Percentiles rank a stretch among this genome's conserved stretches.
phyloP scores from a whole-genome alignment of 2,797 vertebrate species.

The Acanthurus lineatus region DNA sequence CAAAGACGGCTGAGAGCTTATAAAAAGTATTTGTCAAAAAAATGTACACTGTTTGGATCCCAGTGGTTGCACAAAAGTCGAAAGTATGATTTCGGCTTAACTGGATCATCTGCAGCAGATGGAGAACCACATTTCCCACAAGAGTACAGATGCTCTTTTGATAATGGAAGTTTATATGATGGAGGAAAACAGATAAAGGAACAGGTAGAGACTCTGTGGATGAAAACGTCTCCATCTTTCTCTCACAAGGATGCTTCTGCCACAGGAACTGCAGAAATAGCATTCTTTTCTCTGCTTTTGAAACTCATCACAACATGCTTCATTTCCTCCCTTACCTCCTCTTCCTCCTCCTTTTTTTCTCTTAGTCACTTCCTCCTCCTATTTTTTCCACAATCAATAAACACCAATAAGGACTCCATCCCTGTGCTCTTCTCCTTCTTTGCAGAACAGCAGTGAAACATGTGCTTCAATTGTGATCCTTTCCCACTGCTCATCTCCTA shows the following conservation, averaged over 20 bases:
- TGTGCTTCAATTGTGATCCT: not conserved
- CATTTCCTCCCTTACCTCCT: conserved; percentile 27
- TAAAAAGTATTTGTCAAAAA: not conserved
- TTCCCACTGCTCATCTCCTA: not conserved
- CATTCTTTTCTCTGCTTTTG: conserved; percentile 11
- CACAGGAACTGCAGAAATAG: conserved; percentile 1
- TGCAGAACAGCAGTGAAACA: not conserved
- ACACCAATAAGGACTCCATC: not conserved
- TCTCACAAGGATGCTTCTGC: conserved; percentile 29
- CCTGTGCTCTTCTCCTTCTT: not conserved
- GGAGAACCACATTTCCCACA: not conserved
- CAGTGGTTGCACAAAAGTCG: not conserved
- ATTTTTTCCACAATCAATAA: conserved; percentile 44
- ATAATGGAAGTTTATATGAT: conserved; percentile 7
- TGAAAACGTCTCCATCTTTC: conserved; percentile 8
- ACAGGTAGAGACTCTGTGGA: not conserved
- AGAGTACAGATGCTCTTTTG: conserved; percentile 4
- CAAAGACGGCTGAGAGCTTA: not conserved
- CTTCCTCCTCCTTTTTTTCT: conserved; percentile 38
- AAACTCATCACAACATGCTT: conserved; percentile 16
- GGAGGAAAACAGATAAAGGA: not conserved
- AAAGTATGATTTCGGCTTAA: not conserved
- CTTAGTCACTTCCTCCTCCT: conserved; percentile 59
- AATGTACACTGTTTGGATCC: not conserved
- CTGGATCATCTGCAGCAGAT: conserved; percentile 9